Base-by-base conservation (phyloP, 2,888 invertebrate genomes). In the Flexamia atlantica region DNA sequence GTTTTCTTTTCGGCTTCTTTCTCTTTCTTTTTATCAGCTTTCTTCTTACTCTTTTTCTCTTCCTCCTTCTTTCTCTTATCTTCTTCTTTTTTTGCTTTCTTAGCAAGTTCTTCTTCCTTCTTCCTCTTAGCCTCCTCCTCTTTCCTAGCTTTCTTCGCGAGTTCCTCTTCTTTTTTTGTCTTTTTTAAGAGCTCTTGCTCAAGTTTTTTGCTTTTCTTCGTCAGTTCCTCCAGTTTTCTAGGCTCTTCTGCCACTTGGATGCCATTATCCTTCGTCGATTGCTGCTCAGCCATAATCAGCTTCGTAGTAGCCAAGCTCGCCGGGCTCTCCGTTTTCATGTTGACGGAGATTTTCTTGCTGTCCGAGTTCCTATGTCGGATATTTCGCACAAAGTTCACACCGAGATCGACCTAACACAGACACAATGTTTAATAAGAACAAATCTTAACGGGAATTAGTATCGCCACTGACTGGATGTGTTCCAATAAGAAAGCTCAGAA, bases 261-360 rank as follows among this genome's bases (percentile, higher is more conserved):
- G 79, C 57, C 57, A 36, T 57, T 79, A 28, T 32, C 57, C 30
- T 79, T 57, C 32, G 25, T 28, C 46, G 46, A 23, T 36, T 83
- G 83, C 36, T 83, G 83, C 57, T 83, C 83, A 28, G 60, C 80
- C 68, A 83, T 68, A 32, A 83, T 80, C 14, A 83, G 80, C 50
- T 80, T 83, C 68, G 83, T 80, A 9, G 83, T 83, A 25, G 83
- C 64, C 40, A 74, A 46, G 23, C 79, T 79, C 23, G 83, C 74
- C n/a, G 83, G 79, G 32, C 83, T 79, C 30, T 76, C 76, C 12
- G 83, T 83, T 42, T 83, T 83, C 83, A 83, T 83, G 30, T 17
- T 79, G n/a, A 28, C 50, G 28, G 40, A 46, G 46, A 76, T 76
- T 20, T n/a, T 50, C 10, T 25, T 32, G 28, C 9, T 25, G 53